Evolutionary conservation across 2,888 invertebrate species (phyloP), one percentile per base, ranked within the genome.

Genomic region (Acronicta alni): DNA sequence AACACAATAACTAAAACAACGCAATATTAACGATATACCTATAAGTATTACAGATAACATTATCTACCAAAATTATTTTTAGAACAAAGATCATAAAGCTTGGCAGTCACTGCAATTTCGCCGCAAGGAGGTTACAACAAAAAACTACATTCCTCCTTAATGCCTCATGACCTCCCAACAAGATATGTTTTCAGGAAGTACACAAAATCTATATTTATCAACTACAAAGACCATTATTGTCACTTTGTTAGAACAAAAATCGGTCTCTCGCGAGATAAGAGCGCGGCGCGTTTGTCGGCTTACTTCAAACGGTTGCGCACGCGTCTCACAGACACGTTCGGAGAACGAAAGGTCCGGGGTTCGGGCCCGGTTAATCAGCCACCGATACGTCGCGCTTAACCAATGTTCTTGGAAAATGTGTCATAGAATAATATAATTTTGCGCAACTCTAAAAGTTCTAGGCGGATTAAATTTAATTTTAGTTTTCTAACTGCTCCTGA

Each of bases 151-250:
- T 54, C 46, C 37, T 51, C 43, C 37, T 14, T 37, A n/a, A 37
- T 44, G 15, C 45, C 37, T 48, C 41, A 63, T 45, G 41, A 72
- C 72, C 64, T 72, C 51, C 54, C 18, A n/a, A 41, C 41, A 30
- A 65, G 42, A 52, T 51, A 68, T 45, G 64, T 63, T 69, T 72
- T 80, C 72, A 83, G 84, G 84, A 88, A 87, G 83, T 85, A 78
- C 68, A 80, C 77, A 75, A 82, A 87, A 83, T 77, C 82, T 79
- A 86, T 91, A 88, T 90, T 89, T 91, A 89, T 89, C 86, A 82
- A 87, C 87, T 80, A 89, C 89, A 91, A 89, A 91, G 89, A 86
- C 87, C 87, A 89, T 90, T 91, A 90, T 90, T 91, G 91, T 91
- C 91, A 90, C 88, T 89, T 66, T 85, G 89, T 87, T 87, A 83